Evolutionary conservation across 2,797 vertebrate genomes (phyloP).

Genomic region (Pseudochaenichthys georgianus): DNA sequence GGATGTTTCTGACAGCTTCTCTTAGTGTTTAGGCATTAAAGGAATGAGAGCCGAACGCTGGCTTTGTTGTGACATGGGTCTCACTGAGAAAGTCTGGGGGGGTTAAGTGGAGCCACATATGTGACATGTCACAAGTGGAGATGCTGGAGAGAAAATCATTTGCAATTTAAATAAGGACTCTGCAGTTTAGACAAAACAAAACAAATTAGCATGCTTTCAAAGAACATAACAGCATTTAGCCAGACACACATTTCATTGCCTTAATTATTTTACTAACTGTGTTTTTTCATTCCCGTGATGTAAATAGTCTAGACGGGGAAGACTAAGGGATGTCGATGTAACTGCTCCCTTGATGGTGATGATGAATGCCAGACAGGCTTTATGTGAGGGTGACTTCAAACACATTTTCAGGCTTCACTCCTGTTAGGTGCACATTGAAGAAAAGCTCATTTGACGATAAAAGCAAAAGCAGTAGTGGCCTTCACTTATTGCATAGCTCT

Average conservation of each 20-base stretch:
- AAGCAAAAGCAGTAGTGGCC: conserved; percentile 21
- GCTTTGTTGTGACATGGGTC: conserved; percentile 42
- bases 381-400: conserved; percentile 22
- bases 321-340: conserved; percentile 9
- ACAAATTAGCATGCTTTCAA: conserved; percentile 4
- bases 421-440: conserved; percentile 15
- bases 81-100: conserved; percentile 4
- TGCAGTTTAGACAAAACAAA: conserved; percentile 6
- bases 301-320: conserved; percentile 25
- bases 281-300: conserved; percentile 9
- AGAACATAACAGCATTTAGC: conserved; percentile 10
- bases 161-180: conserved; percentile 12
- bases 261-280: not conserved
- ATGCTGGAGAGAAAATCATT: conserved; percentile 6
- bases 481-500: conserved; percentile 22
- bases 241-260: not conserved
- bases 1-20: conserved; percentile 47
- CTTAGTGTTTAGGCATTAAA: conserved; percentile 43
- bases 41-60: conserved; percentile 6
- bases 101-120: conserved; percentile 16
- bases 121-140: conserved; percentile 11
- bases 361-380: conserved; percentile 40
- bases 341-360: conserved; percentile 42
- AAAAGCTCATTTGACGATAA: conserved; percentile 35
- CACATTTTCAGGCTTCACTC: conserved; percentile 14